These are phyloP conservation scores for Sinocyclocheilus anshuiensis DNA, from an alignment of 2,113 vertebrate species.

Conservation along the genomic window DNA sequence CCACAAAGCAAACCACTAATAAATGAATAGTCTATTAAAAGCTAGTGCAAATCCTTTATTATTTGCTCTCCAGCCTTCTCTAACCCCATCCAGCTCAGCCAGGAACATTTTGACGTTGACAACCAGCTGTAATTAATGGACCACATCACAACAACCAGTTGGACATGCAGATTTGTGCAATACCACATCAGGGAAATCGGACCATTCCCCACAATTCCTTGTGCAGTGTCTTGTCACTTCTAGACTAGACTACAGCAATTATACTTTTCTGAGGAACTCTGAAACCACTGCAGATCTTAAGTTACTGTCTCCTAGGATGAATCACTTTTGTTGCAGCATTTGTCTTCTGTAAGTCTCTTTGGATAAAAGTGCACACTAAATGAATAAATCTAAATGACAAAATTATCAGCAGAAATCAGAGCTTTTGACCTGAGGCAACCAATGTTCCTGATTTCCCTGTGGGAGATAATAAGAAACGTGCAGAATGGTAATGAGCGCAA, in stretches of 20 bases:
- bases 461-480: neutral
- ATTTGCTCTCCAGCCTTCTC: neutral
- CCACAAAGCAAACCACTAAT: neutral
- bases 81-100: neutral
- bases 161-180: neutral
- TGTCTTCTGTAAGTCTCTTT: neutral
- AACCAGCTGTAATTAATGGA: neutral
- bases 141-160: slow-evolving; percentile 5
- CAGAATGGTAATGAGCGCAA: neutral
- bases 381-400: neutral
- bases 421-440: neutral
- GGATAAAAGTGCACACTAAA: neutral
- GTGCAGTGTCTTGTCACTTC: neutral
- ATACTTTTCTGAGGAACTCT: neutral
- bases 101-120: neutral
- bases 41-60: neutral
- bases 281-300: neutral
- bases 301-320: neutral
- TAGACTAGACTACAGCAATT: neutral
- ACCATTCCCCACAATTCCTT: neutral
- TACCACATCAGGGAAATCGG: neutral
- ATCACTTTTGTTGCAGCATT: neutral
- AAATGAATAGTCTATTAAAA: slow-evolving; percentile 33
- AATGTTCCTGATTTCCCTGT: neutral
- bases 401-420: neutral